Percentiles rank a stretch among this genome's conserved stretches.
Conservation (phyloP, 2,888 invertebrate genomes). For the Nipponacmea schrenckii region DNA sequence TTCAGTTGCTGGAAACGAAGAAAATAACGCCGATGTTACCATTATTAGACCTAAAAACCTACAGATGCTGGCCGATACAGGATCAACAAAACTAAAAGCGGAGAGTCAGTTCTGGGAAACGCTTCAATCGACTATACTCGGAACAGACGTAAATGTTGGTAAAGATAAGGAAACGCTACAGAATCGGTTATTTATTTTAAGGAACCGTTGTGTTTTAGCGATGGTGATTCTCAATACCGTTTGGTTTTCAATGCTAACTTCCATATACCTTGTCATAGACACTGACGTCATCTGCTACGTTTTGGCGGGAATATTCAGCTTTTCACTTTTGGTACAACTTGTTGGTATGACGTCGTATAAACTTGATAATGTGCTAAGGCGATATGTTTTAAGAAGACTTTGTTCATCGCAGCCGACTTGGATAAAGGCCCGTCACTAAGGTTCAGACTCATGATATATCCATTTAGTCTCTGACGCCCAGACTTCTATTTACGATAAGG, state of each 20-base stretch:
- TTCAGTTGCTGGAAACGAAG: not conserved
- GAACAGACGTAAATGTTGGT: slow-evolving; percentile 35
- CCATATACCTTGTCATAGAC: slow-evolving; percentile 35
- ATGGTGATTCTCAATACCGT: slow-evolving; percentile 37
- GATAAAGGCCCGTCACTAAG: slow-evolving; percentile 26
- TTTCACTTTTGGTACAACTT: slow-evolving; percentile 41
- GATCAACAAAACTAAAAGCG: slow-evolving; percentile 8
- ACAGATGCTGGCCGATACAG: not conserved
- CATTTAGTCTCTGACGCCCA: too few relatives aligned
- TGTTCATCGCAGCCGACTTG: slow-evolving; percentile 27
- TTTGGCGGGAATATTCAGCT: slow-evolving; percentile 41
- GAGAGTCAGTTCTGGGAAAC: slow-evolving; percentile 38
- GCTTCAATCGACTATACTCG: slow-evolving; percentile 31
- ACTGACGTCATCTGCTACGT: slow-evolving; percentile 41
- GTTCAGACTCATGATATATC: too few relatives aligned
- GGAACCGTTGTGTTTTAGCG: slow-evolving; percentile 34
- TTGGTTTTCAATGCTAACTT: slow-evolving; percentile 39
- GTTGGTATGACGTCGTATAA: slow-evolving; percentile 43
- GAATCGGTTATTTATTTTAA: slow-evolving; percentile 26
- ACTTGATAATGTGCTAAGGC: slow-evolving; percentile 32
- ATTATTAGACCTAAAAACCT: slow-evolving; percentile 8
- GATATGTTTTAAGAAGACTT: slow-evolving; percentile 32
- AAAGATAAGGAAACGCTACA: slow-evolving; percentile 22
- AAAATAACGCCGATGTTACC: not conserved
- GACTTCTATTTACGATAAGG: too few relatives aligned